phyloP scores from a whole-genome alignment of 2,797 vertebrate species.

The Sciurus carolinensis region DNA sequence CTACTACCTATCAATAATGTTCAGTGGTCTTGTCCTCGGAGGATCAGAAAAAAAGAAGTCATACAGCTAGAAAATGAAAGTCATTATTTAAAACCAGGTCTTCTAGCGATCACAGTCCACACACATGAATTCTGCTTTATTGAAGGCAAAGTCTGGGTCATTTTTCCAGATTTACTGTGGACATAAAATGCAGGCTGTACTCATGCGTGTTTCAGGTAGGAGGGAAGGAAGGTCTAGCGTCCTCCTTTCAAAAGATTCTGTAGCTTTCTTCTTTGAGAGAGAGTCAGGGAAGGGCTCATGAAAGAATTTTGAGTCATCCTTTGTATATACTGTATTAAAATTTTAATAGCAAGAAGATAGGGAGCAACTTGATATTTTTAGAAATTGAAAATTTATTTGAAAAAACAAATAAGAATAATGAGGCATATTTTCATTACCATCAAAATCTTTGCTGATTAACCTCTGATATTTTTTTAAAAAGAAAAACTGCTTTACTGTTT shows the following conservation, averaged over 20 bases:
- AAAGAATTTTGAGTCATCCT: slow-evolving; percentile 43
- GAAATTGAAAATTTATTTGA: slow-evolving; percentile 62
- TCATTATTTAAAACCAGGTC: not conserved
- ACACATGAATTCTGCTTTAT: not conserved
- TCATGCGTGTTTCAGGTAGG: not conserved
- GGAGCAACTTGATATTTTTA: slow-evolving; percentile 40
- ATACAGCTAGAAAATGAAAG: not conserved
- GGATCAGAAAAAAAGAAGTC: not conserved
- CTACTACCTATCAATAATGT: not conserved
- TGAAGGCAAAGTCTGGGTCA: not conserved
- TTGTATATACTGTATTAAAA: slow-evolving; percentile 31
- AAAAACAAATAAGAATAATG: slow-evolving; percentile 51
- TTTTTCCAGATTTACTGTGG: slow-evolving; percentile 13
- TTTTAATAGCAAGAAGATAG: slow-evolving; percentile 58
- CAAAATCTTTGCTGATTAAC: slow-evolving; percentile 25
- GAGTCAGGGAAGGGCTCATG: not conserved
- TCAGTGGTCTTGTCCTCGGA: not conserved
- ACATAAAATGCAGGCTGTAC: not conserved
- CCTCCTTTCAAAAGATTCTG: slow-evolving; percentile 35
- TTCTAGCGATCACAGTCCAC: no score
- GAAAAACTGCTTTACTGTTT: slow-evolving; percentile 26
- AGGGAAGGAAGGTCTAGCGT: slow-evolving; percentile 8
- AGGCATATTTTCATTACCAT: not conserved
- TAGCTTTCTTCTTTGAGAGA: not conserved
- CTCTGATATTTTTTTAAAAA: slow-evolving; percentile 10